phyloP scores from a whole-genome alignment of 2,888 invertebrate species.

The Archips crataeganus region DNA sequence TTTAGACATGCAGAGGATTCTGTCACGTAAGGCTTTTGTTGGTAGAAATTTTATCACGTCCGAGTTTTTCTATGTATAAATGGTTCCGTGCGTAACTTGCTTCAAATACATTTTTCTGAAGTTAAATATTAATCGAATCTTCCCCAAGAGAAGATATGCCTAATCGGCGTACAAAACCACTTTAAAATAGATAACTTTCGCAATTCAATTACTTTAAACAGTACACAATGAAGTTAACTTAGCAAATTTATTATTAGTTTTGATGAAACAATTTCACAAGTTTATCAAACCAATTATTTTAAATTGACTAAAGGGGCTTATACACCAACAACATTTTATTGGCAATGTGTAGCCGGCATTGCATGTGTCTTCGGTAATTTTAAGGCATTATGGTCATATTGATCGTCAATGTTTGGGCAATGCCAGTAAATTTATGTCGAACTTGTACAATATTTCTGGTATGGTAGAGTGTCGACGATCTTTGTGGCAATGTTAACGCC shows the following conservation, averaged over 20 bases:
- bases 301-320: neutral
- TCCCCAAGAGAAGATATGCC: neutral
- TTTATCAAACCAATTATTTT: slow-evolving; percentile 14
- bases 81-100: neutral
- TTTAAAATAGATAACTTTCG: slow-evolving; percentile 1
- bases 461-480: too few relatives aligned
- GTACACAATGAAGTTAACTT: slow-evolving; percentile 4
- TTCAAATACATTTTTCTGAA: neutral
- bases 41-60: neutral
- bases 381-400: too few relatives aligned
- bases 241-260: slow-evolving; percentile 23
- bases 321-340: too few relatives aligned
- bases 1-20: slow-evolving; percentile 59
- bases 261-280: slow-evolving; percentile 9
- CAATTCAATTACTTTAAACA: slow-evolving; percentile 9
- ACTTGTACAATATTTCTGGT: too few relatives aligned
- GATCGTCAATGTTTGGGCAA: too few relatives aligned
- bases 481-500: too few relatives aligned
- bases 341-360: too few relatives aligned
- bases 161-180: slow-evolving; percentile 8
- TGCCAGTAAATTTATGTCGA: too few relatives aligned
- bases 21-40: slow-evolving; percentile 57
- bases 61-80: neutral
- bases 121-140: neutral
- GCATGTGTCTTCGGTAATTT: too few relatives aligned